phyloP scores from a whole-genome alignment of 2,888 invertebrate genomes.

The Ectemnius cavifrons region DNA sequence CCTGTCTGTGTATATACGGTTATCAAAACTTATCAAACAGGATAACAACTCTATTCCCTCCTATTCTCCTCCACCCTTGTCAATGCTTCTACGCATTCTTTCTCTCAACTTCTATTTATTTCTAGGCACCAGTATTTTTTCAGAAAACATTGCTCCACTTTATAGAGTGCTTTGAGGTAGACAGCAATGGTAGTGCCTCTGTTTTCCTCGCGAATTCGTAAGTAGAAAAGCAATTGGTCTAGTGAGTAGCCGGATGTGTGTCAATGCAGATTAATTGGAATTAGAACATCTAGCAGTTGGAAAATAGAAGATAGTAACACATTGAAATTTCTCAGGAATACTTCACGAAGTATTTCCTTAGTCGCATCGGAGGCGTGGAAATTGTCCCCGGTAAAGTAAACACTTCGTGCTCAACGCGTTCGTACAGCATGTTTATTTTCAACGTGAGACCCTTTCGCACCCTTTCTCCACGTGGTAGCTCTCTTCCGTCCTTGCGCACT shows the following conservation, averaged over 20 bases:
- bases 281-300: background rate
- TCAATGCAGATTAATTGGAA: no score
- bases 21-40: conserved; percentile 6
- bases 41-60: background rate
- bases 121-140: background rate
- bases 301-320: background rate
- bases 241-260: no score
- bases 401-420: conserved; percentile 15
- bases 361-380: conserved; percentile 42
- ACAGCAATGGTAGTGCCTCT: no score
- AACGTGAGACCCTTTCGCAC: conserved; percentile 8
- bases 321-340: background rate
- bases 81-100: background rate
- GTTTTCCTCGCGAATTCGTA: no score
- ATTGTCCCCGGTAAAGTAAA: conserved; percentile 48
- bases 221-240: no score
- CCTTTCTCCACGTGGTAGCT: no score
- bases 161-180: no score
- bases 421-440: conserved; percentile 42
- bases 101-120: background rate
- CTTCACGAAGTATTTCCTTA: conserved; percentile 28
- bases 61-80: background rate
- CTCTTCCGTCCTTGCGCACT: conserved; percentile 16
- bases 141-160: background rate
- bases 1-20: background rate